Conservation (phyloP, 2,888 invertebrate species). For the Melolontha melolontha region DNA sequence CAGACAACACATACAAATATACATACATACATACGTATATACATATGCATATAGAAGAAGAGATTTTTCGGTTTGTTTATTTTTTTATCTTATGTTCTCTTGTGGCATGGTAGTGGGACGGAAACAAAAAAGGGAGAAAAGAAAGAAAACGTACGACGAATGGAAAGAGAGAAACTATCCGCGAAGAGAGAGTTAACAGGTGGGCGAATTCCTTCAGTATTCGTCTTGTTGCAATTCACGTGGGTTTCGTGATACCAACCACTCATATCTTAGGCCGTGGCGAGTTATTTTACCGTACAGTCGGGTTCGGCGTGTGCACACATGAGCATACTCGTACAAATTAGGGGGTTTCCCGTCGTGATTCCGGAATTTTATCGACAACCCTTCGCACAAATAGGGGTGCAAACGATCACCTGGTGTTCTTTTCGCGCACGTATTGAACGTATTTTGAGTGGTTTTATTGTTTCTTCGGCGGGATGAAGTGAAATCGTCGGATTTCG, state of each 20-base stretch:
- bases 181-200: slow-evolving; percentile 58
- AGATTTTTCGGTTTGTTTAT: slow-evolving; percentile 33
- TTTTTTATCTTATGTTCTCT: slow-evolving; percentile 5
- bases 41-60: slow-evolving; percentile 4
- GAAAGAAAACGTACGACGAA: slow-evolving; percentile 24
- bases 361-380: slow-evolving; percentile 35
- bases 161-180: slow-evolving; percentile 41
- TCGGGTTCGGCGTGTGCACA: slow-evolving; percentile 54
- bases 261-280: slow-evolving; percentile 56
- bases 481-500: slow-evolving; percentile 47
- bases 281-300: slow-evolving; percentile 52
- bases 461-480: slow-evolving; percentile 44
- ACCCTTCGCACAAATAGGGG: slow-evolving; percentile 32
- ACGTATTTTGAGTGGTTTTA: slow-evolving; percentile 47
- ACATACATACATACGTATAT: slow-evolving; percentile 3
- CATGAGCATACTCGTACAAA: slow-evolving; percentile 52
- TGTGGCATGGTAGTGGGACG: slow-evolving; percentile 20
- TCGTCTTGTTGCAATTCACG: slow-evolving; percentile 60
- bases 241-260: slow-evolving; percentile 61
- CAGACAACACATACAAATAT: slow-evolving; percentile 6
- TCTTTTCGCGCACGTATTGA: slow-evolving; percentile 44
- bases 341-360: slow-evolving; percentile 36
- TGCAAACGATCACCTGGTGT: slow-evolving; percentile 38
- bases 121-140: slow-evolving; percentile 24
- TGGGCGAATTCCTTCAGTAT: slow-evolving; percentile 60